Base-by-base conservation (phyloP, 2,113 vertebrate genomes). In the Planiliza haematocheilus region DNA sequence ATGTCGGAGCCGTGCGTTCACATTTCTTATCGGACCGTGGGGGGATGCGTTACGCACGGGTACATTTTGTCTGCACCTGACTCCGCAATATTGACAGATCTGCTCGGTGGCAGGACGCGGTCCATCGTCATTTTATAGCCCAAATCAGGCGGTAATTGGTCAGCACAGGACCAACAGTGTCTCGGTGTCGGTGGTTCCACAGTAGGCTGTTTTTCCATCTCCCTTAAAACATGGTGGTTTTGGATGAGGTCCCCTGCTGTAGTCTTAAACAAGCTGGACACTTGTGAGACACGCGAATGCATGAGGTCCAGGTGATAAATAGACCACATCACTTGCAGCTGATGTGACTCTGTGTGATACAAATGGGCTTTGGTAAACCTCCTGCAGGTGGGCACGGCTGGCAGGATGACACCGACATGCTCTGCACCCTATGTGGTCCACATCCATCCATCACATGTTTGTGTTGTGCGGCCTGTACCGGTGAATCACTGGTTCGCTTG, bases 51-150 rank as follows among this genome's bases (percentile, higher is more conserved):
- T 86, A 86, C 85, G 83, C 85, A 82, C 74, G 79, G 77, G 8
- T 69, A 41, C 48, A 56, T 68, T 52, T 66, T 18, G 61, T 68
- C 78, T 79, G 74, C 79, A 88, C 88, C 84, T 86, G 86, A 82
- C 84, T 64, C 70, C 59, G 75, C 72, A 63, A 17, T 55, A 68
- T 41, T 70, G 72, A 66, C 70, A 42, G 13, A 61, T 55, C 56
- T n/a, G 50, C 69, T 43, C 2, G 20, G 61, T 74, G 85, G 42
- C 61, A 46, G 68, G 74, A 64, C 51, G 37, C 50, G 17, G 38
- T 60, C 45, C 56, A 10, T 53, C 39, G 56, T 75, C 39, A 17
- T 70, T 72, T 70, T 48, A 59, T 7, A 20, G 45, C 21, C 55
- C 17, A 12, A 74, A 46, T 46, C n/a, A n/a, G 72, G 8, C 37